Base-by-base conservation (phyloP, 2,888 invertebrate genomes). In the Caenorhabditis doughertyi region DNA sequence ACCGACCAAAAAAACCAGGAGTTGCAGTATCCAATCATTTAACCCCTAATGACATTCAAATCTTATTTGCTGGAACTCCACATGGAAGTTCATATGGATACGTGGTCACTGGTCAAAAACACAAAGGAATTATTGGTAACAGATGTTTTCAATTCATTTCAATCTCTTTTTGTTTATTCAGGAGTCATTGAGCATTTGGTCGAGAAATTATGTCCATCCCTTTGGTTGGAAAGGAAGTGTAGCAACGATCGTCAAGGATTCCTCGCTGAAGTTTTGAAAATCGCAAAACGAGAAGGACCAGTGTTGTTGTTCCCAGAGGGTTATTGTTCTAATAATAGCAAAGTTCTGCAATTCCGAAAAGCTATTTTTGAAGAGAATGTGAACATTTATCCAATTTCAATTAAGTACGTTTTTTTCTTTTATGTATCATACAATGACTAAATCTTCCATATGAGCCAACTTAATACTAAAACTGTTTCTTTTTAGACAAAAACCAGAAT, bases 261-360 rank as follows among this genome's bases (percentile, higher is more conserved):
- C 53, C 73, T 85, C 23, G 42, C 81, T 16, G 82, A 85, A 29
- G 86, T 90, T 42, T 51, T 90, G 53, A 82, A 85, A 39, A 86
- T 73, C 16, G 90, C 89, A 18, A 88, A 67, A 58, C 65, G 64
- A 25, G 79, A 84, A 29, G 90, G 89, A 3, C 90, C 90, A 18
- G 88, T 90, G 29, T 60, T 90, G 2, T 67, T 90, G 25, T 90
- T 90, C 79, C 90, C 90, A 9, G 90, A 90, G 72, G 89, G 89
- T 35, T 89, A 85, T 65, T 89, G 89, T 58, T 85, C 88, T 1
- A 89, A 89, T 32, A 89, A 89, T 68, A 86, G 87, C 27, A 80
- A 82, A 27, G 85, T 87, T 29, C 35, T 88, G 21, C 88, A 88
- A 70, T 86, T 86, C 67, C 71, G 88, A 60, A 88, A 88, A 49